Conservation (phyloP, 2,113 vertebrate species). For the Columba livia region DNA sequence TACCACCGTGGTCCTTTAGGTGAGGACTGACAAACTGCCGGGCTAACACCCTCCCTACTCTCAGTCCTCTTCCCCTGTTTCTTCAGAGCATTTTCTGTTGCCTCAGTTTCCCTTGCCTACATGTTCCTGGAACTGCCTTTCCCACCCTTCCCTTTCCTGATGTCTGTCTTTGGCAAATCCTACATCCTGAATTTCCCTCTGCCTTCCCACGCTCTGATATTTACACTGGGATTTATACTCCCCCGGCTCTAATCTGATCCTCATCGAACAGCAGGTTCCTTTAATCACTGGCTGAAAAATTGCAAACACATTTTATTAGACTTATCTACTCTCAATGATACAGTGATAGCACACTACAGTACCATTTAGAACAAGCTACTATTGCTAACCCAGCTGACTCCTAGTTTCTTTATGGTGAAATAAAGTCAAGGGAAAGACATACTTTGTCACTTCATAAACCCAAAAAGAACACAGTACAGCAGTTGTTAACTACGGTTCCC, state of each 20-base stretch:
- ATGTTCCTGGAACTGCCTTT: neutral
- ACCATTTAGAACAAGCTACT: neutral
- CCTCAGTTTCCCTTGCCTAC: neutral
- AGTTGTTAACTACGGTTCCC: neutral
- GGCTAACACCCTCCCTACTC: neutral
- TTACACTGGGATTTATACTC: conserved; percentile 23
- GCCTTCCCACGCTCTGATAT: neutral
- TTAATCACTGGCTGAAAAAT: conserved; percentile 50
- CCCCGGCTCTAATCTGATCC: conserved; percentile 41
- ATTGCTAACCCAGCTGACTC: neutral
- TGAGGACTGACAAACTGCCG: neutral
- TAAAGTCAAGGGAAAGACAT: neutral
- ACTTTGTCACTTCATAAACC: neutral
- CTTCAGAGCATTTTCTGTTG: neutral
- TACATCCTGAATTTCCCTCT: neutral
- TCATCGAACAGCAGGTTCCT: conserved; percentile 42
- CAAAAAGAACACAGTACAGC: neutral
- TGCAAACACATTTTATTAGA: conserved; percentile 43
- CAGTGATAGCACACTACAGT: neutral
- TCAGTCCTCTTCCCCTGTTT: neutral
- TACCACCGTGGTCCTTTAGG: rapidly evolving
- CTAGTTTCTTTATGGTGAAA: neutral
- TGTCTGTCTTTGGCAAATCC: neutral
- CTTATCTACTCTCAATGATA: conserved; percentile 14
- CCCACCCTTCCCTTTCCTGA: neutral